phyloP scores from a whole-genome alignment of 35 echinoderm and acorn worm genomes.

The Patiria miniata region DNA sequence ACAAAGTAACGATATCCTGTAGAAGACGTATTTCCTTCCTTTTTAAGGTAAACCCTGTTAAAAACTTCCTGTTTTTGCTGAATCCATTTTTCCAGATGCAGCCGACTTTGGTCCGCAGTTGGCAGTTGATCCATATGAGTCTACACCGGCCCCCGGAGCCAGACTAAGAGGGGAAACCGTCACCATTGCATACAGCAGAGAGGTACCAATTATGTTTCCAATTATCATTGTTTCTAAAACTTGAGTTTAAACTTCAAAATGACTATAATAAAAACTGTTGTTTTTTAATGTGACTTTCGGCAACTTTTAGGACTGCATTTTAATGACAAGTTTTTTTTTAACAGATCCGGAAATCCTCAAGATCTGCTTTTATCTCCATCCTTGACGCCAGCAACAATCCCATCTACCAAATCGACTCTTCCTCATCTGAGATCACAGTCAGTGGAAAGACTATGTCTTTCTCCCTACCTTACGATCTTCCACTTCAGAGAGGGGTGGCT shows the following conservation, averaged over 20 bases:
- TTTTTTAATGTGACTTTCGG: too few relatives aligned
- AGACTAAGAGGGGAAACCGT: background rate
- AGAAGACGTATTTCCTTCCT: too few relatives aligned
- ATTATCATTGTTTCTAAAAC: too few relatives aligned
- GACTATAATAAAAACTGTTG: too few relatives aligned
- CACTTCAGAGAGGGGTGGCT: background rate
- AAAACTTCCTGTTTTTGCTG: too few relatives aligned
- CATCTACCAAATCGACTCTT: background rate
- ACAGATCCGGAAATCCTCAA: background rate
- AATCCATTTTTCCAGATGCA: background rate
- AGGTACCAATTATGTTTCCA: background rate
- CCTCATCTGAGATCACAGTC: background rate
- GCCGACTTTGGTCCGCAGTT: background rate
- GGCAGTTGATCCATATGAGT: background rate
- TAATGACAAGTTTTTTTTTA: too few relatives aligned
- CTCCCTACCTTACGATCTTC: conserved; percentile 14
- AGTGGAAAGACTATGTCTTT: background rate
- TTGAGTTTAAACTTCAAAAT: too few relatives aligned
- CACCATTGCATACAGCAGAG: conserved; percentile 3
- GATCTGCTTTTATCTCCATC: background rate
- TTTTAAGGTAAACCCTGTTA: too few relatives aligned
- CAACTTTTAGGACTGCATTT: too few relatives aligned
- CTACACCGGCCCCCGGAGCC: background rate
- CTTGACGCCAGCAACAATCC: background rate
- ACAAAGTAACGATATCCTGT: too few relatives aligned